These are phyloP conservation scores for Platysteira castanea DNA, from an alignment of 2,113 vertebrate species.

Conservation along the genomic window DNA sequence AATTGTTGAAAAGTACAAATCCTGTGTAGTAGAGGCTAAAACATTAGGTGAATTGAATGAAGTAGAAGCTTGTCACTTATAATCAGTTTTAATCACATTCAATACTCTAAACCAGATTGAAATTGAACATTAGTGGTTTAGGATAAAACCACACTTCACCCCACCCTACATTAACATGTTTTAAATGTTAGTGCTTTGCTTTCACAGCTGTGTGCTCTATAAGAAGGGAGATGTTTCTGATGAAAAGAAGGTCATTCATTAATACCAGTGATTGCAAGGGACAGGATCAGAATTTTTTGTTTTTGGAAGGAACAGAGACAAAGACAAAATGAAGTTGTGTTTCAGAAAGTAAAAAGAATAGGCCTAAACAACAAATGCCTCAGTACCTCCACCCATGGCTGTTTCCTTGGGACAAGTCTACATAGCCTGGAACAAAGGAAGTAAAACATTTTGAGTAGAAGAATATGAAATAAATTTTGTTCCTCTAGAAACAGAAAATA, in stretches of 20 bases:
- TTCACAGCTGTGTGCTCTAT: background rate
- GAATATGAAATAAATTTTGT: background rate
- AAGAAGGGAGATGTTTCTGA: background rate
- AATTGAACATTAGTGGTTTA: background rate
- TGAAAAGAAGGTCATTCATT: background rate
- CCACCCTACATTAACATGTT: background rate
- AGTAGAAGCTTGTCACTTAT: conserved; percentile 25
- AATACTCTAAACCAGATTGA: conserved; percentile 30
- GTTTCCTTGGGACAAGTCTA: background rate
- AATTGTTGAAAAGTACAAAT: background rate
- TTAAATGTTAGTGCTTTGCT: background rate
- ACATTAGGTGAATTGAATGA: conserved; percentile 20
- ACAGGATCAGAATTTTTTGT: background rate
- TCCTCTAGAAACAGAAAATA: background rate
- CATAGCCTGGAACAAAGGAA: background rate
- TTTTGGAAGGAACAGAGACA: background rate
- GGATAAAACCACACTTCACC: background rate
- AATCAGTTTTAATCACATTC: conserved; percentile 41
- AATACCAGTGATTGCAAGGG: background rate
- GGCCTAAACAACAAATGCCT: background rate
- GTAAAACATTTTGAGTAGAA: background rate
- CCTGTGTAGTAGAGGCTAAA: background rate
- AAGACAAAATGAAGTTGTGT: background rate
- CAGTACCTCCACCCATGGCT: background rate
- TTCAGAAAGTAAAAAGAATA: background rate